Conservation (phyloP, 2,797 vertebrate genomes). For the Odontamblyopus lacepedii region DNA sequence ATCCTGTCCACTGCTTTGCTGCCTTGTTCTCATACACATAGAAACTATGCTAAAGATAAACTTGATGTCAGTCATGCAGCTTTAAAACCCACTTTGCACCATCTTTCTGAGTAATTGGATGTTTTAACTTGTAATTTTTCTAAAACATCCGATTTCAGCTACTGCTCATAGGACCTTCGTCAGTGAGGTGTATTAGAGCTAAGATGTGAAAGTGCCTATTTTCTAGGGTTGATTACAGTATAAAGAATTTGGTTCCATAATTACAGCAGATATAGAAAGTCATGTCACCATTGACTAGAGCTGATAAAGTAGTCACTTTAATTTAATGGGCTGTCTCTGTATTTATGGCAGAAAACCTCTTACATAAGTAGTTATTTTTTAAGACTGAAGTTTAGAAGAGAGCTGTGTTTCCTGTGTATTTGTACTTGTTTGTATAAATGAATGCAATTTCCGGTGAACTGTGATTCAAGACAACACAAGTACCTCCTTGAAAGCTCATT, state of each 20-base stretch:
- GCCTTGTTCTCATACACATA: conserved; percentile 62
- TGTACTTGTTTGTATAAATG: conserved; percentile 43
- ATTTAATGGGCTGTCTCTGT: conserved; percentile 19
- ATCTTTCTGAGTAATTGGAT: conserved; percentile 10
- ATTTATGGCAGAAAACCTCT: conserved; percentile 14
- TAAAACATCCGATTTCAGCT: neutral
- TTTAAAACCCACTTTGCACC: conserved; percentile 37
- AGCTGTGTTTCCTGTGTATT: conserved; percentile 44
- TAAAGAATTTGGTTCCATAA: conserved; percentile 37
- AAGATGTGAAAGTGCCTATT: conserved; percentile 17
- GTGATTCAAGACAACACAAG: conserved; percentile 15
- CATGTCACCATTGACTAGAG: conserved; percentile 60
- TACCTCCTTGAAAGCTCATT: conserved; percentile 14
- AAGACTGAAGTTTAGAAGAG: conserved; percentile 20
- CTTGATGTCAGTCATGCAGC: neutral
- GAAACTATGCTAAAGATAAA: conserved; percentile 2
- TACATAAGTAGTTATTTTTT: conserved; percentile 25
- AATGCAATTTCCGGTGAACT: conserved; percentile 32
- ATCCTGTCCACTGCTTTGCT: conserved; percentile 77
- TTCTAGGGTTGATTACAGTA: conserved; percentile 9
- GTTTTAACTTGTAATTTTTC: neutral
- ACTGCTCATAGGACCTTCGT: neutral
- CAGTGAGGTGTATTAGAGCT: neutral
- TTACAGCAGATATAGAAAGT: conserved; percentile 44
- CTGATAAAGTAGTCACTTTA: conserved; percentile 44